A percentile compares a stretch with the other conserved stretches of the same genome.
phyloP scores from a whole-genome alignment of 1,140 invertebrate genomes.

The Phenacoccus solenopsis region DNA sequence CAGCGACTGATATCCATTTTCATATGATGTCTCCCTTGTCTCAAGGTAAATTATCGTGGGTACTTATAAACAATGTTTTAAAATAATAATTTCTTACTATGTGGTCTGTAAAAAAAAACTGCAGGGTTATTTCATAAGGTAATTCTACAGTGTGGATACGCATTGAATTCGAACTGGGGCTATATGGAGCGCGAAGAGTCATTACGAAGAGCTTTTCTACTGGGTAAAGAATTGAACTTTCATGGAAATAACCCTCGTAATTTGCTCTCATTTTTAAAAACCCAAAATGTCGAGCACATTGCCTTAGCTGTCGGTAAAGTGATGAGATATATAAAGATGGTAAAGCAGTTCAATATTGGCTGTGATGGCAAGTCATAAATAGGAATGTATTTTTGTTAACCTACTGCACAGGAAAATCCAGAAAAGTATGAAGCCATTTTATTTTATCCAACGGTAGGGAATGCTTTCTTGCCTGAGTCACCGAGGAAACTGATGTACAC shows the following conservation, averaged over 20 bases:
- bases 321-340: not conserved
- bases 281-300: not conserved
- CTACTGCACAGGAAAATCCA: not conserved
- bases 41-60: conserved; percentile 22
- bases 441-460: not conserved
- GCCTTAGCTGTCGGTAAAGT: not conserved
- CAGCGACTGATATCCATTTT: conserved; percentile 26
- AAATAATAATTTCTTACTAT: too few species aligned
- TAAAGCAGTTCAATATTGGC: not conserved
- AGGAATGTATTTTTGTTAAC: too few species aligned
- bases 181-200: not conserved
- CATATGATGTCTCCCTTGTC: conserved; percentile 32
- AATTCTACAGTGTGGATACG: not conserved
- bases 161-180: not conserved
- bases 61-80: too few species aligned
- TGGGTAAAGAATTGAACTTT: not conserved
- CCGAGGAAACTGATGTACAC: not conserved
- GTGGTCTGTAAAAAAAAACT: too few species aligned
- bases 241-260: not conserved
- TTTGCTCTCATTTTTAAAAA: not conserved
- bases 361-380: too few species aligned
- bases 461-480: not conserved
- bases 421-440: not conserved
- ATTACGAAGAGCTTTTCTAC: not conserved
- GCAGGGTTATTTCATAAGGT: not conserved